A percentile compares a stretch with the other conserved stretches of the same genome.
phyloP scores from a whole-genome alignment of 2,888 invertebrate species.

The Spialia ferax region DNA sequence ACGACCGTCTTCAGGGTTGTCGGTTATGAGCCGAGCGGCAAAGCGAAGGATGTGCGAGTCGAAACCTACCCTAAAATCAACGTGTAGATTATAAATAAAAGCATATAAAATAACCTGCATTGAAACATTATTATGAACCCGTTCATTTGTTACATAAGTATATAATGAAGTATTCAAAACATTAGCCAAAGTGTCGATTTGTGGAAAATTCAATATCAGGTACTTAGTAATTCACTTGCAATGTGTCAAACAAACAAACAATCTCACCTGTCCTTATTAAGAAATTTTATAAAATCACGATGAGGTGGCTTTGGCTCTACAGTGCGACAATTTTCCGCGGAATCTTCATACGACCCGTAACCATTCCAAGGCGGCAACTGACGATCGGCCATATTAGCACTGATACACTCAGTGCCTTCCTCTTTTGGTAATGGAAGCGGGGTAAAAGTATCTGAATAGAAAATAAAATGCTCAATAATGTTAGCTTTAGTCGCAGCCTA shows the following conservation, averaged over 20 bases:
- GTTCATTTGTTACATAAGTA: too few species aligned
- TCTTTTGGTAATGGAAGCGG: slow-evolving; percentile 83
- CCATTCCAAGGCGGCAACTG: slow-evolving; percentile 96
- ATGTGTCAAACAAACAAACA: too few species aligned
- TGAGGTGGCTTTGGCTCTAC: slow-evolving; percentile 93
- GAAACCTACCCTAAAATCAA: slow-evolving; percentile 87
- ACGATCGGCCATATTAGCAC: slow-evolving; percentile 66
- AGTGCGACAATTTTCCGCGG: slow-evolving; percentile 94
- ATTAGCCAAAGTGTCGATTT: too few species aligned
- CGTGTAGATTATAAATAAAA: neutral
- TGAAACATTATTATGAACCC: too few species aligned
- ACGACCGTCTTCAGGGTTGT: slow-evolving; percentile 87
- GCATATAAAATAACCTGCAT: too few species aligned
- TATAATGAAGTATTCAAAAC: too few species aligned
- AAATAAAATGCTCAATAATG: neutral
- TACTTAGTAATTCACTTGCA: too few species aligned
- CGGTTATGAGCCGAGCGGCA: slow-evolving; percentile 91
- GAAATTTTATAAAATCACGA: slow-evolving; percentile 92
- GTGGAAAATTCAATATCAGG: too few species aligned
- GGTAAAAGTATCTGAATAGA: slow-evolving; percentile 87
- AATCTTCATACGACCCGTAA: slow-evolving; percentile 96
- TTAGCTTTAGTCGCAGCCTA: neutral
- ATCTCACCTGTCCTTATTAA: slow-evolving; percentile 90
- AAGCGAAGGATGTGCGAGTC: slow-evolving; percentile 93
- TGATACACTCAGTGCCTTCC: slow-evolving; percentile 58